Evolutionary conservation across 2,888 invertebrate species (phyloP).

Genomic region (Scaptomyza cyrtandrae): DNA sequence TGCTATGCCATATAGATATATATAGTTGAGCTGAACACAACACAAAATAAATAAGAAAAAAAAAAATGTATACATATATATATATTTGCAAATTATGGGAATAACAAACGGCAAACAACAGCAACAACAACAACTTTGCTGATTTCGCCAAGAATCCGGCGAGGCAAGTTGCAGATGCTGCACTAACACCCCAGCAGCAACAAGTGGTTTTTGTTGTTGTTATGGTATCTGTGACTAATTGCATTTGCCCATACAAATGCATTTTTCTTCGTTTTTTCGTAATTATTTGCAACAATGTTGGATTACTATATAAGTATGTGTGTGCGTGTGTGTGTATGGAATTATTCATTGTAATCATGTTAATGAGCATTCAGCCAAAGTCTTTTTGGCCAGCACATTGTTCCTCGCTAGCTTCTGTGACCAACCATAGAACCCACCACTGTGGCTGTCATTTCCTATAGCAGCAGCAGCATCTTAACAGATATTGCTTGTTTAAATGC

Average conservation of each 20-base stretch:
- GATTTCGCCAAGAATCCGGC: conserved; percentile 66
- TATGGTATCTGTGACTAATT: conserved; percentile 73
- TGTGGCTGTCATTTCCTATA: conserved; percentile 56
- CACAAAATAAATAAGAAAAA: conserved; percentile 50
- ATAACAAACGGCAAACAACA: conserved; percentile 59
- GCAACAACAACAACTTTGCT: conserved; percentile 10
- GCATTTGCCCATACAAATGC: conserved; percentile 73
- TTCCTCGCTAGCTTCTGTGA: conserved; percentile 33
- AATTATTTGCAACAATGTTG: conserved; percentile 68
- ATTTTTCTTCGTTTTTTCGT: conserved; percentile 65
- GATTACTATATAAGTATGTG: conserved; percentile 36
- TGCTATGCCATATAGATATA: conserved; percentile 36
- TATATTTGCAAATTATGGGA: conserved; percentile 81
- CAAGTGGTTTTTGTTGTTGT: background rate
- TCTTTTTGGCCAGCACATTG: conserved; percentile 32
- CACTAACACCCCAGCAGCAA: conserved; percentile 32
- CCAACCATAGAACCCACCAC: conserved; percentile 4
- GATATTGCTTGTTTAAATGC: conserved; percentile 57
- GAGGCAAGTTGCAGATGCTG: conserved; percentile 56
- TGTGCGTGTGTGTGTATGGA: conserved; percentile 19
- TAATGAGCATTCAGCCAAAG: conserved; percentile 63
- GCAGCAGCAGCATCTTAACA: conserved; percentile 14
- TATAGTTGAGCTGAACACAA: conserved; percentile 23
- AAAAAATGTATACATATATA: conserved; percentile 27
- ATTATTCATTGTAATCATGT: conserved; percentile 75